Evolutionary conservation across 2,797 vertebrate genomes (phyloP), one percentile per base, ranked within the genome.

Genomic region (Emydoidea blandingii): DNA sequence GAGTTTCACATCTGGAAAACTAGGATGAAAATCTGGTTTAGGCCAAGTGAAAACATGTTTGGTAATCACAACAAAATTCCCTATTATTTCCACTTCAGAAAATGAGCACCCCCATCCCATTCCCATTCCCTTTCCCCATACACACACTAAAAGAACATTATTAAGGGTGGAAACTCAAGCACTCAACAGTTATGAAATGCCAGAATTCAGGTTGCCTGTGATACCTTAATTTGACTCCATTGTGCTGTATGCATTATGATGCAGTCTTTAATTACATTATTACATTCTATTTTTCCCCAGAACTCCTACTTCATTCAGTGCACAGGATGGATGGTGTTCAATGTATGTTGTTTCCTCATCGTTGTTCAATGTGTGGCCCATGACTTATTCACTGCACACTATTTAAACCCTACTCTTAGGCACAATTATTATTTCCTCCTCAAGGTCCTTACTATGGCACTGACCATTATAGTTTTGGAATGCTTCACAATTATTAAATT

Each of bases 251-350:
- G 80, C 25, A 90, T 89, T 83, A 76, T 76, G 81, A 59, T 81
- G 79, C 18, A 83, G 37, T 52, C 54, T 88, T 87, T 85, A 91
- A 89, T 78, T 88, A 8, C 25, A 86, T 85, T 3, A 86, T 96
- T 92, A 91, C 92, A 94, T 8, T 4, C 1, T 2, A 84, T 65
- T 50, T 83, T 85, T 47, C 4, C 44, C 54, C 56, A 52, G 56
- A 59, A 85, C 52, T 91, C 50, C 86, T 94, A 57, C 52, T 65
- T 74, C 87, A 62, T 10, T 76, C 4, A 90, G 49, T 29, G 25
- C 18, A 96, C 87, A 91, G 79, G 47, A 82, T 12, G 53, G n/a
- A 82, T 1, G 85, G 37, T 34, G 34, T 59, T 86, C 53, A 78
- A 21, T 19, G 82, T 19, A 79, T 79, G 85, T 88, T 79, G 29